Conservation (phyloP, 2,888 invertebrate genomes). For the Onchidella celtica region DNA sequence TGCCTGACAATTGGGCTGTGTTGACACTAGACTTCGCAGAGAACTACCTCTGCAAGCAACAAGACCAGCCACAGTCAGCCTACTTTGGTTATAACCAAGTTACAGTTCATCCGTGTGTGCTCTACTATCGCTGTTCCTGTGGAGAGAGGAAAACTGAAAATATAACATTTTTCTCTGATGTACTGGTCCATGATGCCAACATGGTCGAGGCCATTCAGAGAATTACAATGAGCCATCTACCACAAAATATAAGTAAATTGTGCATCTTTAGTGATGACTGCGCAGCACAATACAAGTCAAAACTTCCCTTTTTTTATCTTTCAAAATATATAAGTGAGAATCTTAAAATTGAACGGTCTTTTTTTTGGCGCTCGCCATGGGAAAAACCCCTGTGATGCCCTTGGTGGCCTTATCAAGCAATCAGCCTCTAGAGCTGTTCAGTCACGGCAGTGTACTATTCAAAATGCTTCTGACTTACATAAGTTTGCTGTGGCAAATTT, state of each 20-base stretch:
- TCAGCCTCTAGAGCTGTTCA: slow-evolving; percentile 7
- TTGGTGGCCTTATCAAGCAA: slow-evolving; percentile 17
- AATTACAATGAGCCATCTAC: background rate
- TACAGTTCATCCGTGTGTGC: slow-evolving; percentile 28
- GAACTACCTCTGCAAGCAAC: slow-evolving; percentile 30
- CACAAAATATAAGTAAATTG: slow-evolving; percentile 4
- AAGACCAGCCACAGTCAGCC: slow-evolving; percentile 36
- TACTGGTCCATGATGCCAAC: slow-evolving; percentile 8
- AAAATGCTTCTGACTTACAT: slow-evolving; percentile 1
- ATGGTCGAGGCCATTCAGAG: background rate
- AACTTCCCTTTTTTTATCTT: slow-evolving; percentile 23
- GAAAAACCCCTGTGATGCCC: slow-evolving; percentile 31
- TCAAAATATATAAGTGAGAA: background rate
- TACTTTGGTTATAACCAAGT: slow-evolving; percentile 38
- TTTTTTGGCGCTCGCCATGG: slow-evolving; percentile 34
- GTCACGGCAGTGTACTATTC: background rate
- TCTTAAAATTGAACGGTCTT: background rate
- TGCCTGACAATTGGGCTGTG: slow-evolving; percentile 30
- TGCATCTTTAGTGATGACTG: slow-evolving; percentile 37
- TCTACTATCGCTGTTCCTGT: background rate
- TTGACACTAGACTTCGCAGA: slow-evolving; percentile 32
- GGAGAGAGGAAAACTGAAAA: background rate
- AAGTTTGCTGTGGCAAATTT: background rate
- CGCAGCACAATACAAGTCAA: slow-evolving; percentile 30
- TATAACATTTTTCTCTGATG: slow-evolving; percentile 10